Percentiles rank a stretch among this genome's conserved stretches.
Conservation (phyloP, 2,113 vertebrate species). For the Climacteris rufus region DNA sequence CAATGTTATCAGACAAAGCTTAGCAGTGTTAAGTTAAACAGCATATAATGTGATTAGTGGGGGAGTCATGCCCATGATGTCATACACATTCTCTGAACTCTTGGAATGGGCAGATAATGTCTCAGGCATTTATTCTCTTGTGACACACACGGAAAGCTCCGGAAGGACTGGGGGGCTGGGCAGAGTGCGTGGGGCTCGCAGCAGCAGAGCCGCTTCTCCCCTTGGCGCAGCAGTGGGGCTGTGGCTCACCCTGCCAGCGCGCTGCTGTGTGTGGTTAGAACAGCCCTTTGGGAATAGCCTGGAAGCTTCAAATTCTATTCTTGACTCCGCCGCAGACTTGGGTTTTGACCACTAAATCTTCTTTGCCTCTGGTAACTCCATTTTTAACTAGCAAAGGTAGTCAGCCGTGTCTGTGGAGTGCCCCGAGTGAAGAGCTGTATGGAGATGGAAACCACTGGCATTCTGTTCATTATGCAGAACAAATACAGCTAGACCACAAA, state of each 20-base stretch:
- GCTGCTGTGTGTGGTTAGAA: slow-evolving; percentile 30
- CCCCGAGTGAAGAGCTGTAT: slow-evolving; percentile 1
- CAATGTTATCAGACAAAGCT: slow-evolving; percentile 67
- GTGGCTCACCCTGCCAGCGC: not conserved
- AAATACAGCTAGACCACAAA: slow-evolving; percentile 49
- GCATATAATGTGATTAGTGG: slow-evolving; percentile 66
- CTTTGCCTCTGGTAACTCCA: slow-evolving; percentile 49
- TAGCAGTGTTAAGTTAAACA: slow-evolving; percentile 65
- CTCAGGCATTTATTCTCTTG: slow-evolving; percentile 36
- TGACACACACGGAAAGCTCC: not conserved
- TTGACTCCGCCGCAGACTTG: slow-evolving; percentile 38
- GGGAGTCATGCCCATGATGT: slow-evolving; percentile 59
- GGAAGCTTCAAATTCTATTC: slow-evolving; percentile 31
- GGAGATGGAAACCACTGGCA: slow-evolving; percentile 57
- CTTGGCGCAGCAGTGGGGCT: not conserved
- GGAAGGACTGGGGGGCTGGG: not conserved
- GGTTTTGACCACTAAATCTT: slow-evolving; percentile 41
- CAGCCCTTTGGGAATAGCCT: slow-evolving; percentile 12
- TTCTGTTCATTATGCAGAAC: slow-evolving; percentile 59
- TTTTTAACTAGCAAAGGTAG: slow-evolving; percentile 39
- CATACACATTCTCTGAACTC: slow-evolving; percentile 53
- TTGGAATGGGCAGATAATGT: slow-evolving; percentile 41
- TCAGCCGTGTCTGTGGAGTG: not conserved
- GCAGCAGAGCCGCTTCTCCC: not conserved
- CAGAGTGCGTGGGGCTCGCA: not conserved